Base-by-base conservation (phyloP, 2,113 vertebrate species). In the Hylia prasina region DNA sequence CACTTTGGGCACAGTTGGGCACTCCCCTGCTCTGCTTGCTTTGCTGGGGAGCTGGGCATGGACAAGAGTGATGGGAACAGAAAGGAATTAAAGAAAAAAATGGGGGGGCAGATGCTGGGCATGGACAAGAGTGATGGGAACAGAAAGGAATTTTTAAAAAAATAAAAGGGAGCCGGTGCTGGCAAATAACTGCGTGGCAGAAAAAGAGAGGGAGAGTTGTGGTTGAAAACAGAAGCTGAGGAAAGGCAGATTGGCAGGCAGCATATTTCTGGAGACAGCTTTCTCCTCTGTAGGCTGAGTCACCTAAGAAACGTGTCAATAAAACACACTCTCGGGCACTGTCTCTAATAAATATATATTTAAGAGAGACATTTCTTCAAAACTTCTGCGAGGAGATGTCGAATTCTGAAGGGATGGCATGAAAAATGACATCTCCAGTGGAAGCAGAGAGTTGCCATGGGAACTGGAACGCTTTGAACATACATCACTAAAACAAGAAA, bases 331-430 rank as follows among this genome's bases (percentile, higher is more conserved):
- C 4, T 2, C 77, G 85, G 65, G 61, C 90, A 40, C 65, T 82
- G 65, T 71, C 91, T 94, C 93, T 96, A 95, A 95, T 96, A 96
- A 96, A 97, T 92, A 95, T 69, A 95, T 96, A 72, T 95, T 95
- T 82, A 93, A 96, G 86, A 84, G 88, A 95, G 93, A 84, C 40
- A 75, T 93, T 86, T 92, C 94, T 96, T 94, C 69, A 92, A 91
- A 96, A 96, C 79, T 93, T 97, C 77, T 94, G 51, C 35, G 35
- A 72, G 88, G 82, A 93, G 73, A 48, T 89, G 80, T 92, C 65
- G 88, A 83, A 89, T 95, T 91, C 92, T 94, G 87, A 96, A 87
- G 78, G 87, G 94, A 94, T 89, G 71, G 78, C 94, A 93, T 89
- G 92, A 92, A 87, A 96, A 95, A 92, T 93, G 95, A 93, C 90